These are phyloP conservation scores for Panagrolaimus sp. DNA, from an alignment of 1,140 invertebrate species.

Conservation along the genomic window DNA sequence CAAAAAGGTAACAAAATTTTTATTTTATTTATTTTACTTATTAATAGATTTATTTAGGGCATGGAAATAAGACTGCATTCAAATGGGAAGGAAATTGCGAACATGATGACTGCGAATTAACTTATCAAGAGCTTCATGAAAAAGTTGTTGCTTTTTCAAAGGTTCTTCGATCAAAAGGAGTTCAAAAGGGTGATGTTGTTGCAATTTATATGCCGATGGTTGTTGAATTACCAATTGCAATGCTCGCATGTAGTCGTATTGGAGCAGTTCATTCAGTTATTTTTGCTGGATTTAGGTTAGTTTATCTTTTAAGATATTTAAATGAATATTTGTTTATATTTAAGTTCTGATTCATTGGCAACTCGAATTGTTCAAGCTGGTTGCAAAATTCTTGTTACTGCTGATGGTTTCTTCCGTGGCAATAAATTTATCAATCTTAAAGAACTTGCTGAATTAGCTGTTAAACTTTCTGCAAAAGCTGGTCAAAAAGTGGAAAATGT, in stretches of 20 bases:
- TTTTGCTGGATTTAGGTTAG: slow-evolving; percentile 65
- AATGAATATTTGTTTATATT: slow-evolving; percentile 66
- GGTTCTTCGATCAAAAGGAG: slow-evolving; percentile 75
- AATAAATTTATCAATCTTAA: slow-evolving; percentile 44
- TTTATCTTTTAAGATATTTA: neutral
- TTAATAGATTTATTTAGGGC: slow-evolving; percentile 57
- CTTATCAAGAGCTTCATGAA: slow-evolving; percentile 79
- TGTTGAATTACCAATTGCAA: slow-evolving; percentile 79
- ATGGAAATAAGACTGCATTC: slow-evolving; percentile 83
- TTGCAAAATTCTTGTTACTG: slow-evolving; percentile 75
- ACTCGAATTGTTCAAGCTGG: slow-evolving; percentile 67
- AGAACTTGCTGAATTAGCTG: slow-evolving; percentile 43
- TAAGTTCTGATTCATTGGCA: slow-evolving; percentile 66
- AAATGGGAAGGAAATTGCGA: slow-evolving; percentile 68
- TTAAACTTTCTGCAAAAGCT: slow-evolving; percentile 29
- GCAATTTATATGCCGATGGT: slow-evolving; percentile 98
- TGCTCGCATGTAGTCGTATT: slow-evolving; percentile 86
- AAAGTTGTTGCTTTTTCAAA: slow-evolving; percentile 88
- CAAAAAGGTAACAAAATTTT: slow-evolving; percentile 75
- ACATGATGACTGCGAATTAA: slow-evolving; percentile 67
- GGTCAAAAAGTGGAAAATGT: slow-evolving; percentile 14
- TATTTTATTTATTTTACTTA: slow-evolving; percentile 58
- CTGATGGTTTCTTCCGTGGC: slow-evolving; percentile 61
- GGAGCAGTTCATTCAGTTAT: slow-evolving; percentile 92
- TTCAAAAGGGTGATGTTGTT: slow-evolving; percentile 80